These are phyloP conservation scores for Drosophila putrida DNA, from an alignment of 2,888 invertebrate species.

Conservation along the genomic window DNA sequence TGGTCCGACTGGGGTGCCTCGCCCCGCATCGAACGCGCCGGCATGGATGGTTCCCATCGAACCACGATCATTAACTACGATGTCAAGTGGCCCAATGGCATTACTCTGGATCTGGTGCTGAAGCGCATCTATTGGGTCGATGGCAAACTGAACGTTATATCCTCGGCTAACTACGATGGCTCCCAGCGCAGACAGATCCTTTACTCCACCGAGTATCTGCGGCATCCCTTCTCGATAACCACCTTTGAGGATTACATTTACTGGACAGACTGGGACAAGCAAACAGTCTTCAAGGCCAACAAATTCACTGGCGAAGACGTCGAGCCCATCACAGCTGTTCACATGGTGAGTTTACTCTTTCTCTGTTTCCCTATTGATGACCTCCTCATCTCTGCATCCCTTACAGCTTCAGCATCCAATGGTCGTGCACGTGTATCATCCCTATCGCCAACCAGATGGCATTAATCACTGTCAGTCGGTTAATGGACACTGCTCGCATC, in stretches of 20 bases:
- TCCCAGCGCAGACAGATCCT: slow-evolving; percentile 91
- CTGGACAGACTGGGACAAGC: slow-evolving; percentile 99
- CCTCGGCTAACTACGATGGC: slow-evolving; percentile 96
- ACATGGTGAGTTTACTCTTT: slow-evolving; percentile 87
- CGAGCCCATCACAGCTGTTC: slow-evolving; percentile 92
- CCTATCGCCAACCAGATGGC: slow-evolving; percentile 96
- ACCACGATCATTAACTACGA: slow-evolving; percentile 93
- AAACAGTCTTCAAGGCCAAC: slow-evolving; percentile 95
- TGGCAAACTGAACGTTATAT: slow-evolving; percentile 95
- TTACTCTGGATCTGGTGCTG: slow-evolving; percentile 96
- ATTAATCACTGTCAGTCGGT: slow-evolving; percentile 96
- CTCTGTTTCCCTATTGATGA: not conserved
- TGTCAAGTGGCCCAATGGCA: slow-evolving; percentile 98
- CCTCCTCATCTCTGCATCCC: not conserved
- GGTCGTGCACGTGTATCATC: slow-evolving; percentile 98
- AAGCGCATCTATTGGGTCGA: slow-evolving; percentile 98
- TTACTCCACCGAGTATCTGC: slow-evolving; percentile 91
- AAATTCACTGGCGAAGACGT: slow-evolving; percentile 95
- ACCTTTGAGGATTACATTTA: slow-evolving; percentile 99
- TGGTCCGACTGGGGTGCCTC: slow-evolving; percentile 99
- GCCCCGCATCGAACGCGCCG: slow-evolving; percentile 97
- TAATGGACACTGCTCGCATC: slow-evolving; percentile 95
- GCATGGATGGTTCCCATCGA: slow-evolving; percentile 97
- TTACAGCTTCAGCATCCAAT: slow-evolving; percentile 93
- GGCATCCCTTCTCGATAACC: slow-evolving; percentile 98